These are phyloP conservation scores for Lontra canadensis DNA, from an alignment of 2,113 vertebrate genomes.

Conservation along the genomic window DNA sequence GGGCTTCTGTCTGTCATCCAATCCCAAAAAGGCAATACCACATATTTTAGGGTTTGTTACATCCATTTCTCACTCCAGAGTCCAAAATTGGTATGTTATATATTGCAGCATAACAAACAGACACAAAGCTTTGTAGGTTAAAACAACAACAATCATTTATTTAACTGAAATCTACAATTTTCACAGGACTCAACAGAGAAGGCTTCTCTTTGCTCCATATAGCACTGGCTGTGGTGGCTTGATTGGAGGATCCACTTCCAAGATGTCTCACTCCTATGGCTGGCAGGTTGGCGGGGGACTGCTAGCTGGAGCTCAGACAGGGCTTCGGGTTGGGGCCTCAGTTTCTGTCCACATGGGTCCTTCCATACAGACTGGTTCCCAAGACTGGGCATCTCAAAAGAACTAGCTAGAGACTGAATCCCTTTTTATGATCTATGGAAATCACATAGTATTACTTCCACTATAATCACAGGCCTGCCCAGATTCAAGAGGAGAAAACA, in stretches of 20 bases:
- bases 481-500: slow-evolving; percentile 6
- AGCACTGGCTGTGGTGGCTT: neutral
- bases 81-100: neutral
- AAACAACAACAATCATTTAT: slow-evolving; percentile 61
- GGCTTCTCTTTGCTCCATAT: neutral
- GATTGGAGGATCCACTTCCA: neutral
- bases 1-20: neutral
- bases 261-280: neutral
- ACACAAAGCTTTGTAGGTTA: neutral
- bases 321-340: neutral
- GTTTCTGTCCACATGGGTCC: neutral
- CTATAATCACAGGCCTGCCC: neutral
- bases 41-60: neutral
- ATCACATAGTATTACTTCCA: neutral
- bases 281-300: neutral
- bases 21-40: neutral
- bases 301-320: neutral
- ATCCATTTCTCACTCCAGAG: neutral
- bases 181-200: neutral
- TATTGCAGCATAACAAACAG: neutral
- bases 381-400: neutral
- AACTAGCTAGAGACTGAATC: neutral
- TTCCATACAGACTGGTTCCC: neutral
- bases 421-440: neutral
- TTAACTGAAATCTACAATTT: slow-evolving; percentile 5